Base-by-base conservation (phyloP, 2,888 invertebrate genomes). In the Octodonta nipae region DNA sequence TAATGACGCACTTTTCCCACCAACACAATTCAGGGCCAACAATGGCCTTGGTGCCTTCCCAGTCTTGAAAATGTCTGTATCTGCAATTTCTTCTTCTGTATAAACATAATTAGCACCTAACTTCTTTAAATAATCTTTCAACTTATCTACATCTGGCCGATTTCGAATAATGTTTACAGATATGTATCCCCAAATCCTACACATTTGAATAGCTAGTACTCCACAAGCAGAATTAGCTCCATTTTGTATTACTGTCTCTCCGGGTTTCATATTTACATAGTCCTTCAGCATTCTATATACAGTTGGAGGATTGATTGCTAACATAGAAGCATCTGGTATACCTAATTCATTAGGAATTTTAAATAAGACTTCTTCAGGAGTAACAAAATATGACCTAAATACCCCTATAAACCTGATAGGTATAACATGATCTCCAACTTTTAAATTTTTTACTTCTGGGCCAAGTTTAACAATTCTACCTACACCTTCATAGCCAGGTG, bases 221-320 rank as follows among this genome's bases (percentile, higher is more conserved):
- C 96, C 96, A 38, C 88, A 87, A 1, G 87, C 83, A 47, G 92
- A 92, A 56, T 95, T 98, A 1, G 86, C 92, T 27, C 89, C 95
- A 63, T 96, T 98, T 65, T 98, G 96, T 47, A 96, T 80, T 0
- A 98, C 73, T 8, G 79, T 75, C 56, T 92, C 86, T 1, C 85
- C 88, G 5, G 75, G 67, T 44, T 72, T 60, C 3, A 89, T 51
- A 3, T 58, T 28, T 3, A 71, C 75, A 61, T 87, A 98, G 62
- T 96, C 95, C 49, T 75, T 76, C 2, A 99, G 65, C 92, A 99
- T 91, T 56, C 95, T 73, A 52, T 85, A 96, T 0, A 98, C 96
- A 1, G 96, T 96, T 46, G 87, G 84, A 1, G 96, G 95, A 61
- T 98, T 98, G 0, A 95, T 89, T 14, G 81, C 77, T 1, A 93